Percentiles rank a stretch among this genome's conserved stretches.
Evolutionary conservation across 2,888 invertebrate species (phyloP).

Genomic region (Ochlodes sylvanus): DNA sequence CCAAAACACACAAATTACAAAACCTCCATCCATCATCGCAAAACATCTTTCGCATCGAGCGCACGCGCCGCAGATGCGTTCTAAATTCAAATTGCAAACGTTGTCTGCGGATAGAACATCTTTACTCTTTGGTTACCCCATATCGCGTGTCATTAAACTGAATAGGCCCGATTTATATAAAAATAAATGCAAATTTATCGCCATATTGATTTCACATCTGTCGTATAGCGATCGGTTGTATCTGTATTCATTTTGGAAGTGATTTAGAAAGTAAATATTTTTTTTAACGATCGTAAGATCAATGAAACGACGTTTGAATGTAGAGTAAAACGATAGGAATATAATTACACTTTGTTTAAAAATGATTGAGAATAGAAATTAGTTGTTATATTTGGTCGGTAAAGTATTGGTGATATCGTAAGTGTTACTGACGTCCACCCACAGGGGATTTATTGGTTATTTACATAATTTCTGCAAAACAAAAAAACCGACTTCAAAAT

Average conservation of each 20-base stretch:
- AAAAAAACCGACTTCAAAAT: no score
- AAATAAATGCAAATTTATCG: constrained; percentile 51
- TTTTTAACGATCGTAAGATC: no score
- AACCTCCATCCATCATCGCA: constrained; percentile 62
- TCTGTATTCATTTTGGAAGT: constrained; percentile 12
- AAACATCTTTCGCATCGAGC: constrained; percentile 65
- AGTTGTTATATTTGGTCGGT: no score
- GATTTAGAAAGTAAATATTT: neutral
- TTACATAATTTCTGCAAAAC: no score
- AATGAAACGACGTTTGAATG: no score
- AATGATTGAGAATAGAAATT: no score
- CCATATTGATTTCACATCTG: constrained; percentile 40
- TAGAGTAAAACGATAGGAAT: no score
- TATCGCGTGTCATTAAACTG: constrained; percentile 41
- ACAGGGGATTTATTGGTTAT: no score
- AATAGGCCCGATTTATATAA: constrained; percentile 41
- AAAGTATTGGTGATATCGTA: no score
- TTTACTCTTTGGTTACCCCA: constrained; percentile 39
- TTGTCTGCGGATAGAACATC: constrained; percentile 43
- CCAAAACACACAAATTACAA: constrained; percentile 44
- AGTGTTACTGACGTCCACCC: no score
- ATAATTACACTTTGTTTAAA: no score
- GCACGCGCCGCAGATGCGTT: constrained; percentile 72
- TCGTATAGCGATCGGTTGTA: constrained; percentile 23
- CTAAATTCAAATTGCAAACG: constrained; percentile 48